Evolutionary conservation across 2,888 invertebrate genomes (phyloP), one percentile per base, ranked within the genome.

Genomic region (Drosophila paramelanica): DNA sequence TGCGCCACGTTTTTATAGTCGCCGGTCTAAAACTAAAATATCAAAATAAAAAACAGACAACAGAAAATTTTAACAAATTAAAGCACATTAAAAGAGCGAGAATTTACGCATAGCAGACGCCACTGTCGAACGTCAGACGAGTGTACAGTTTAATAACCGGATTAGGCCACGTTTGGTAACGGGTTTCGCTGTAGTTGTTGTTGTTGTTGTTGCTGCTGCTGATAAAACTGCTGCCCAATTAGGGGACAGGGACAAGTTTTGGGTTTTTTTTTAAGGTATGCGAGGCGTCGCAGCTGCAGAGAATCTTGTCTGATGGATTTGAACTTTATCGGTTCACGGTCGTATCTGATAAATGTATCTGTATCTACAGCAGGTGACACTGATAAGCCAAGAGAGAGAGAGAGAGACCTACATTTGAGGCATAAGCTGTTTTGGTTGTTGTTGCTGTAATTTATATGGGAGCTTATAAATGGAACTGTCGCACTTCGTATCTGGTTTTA

Each of bases 81-180:
- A 87, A 72, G 61, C 61, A 69, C 41, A 64, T 81, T 78, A 53
- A 41, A 50, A 72, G 58, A 61, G 56, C 68, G 71, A 67, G 50
- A 81, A 76, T 43, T 59, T 77, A 67, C 60, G 58, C 75, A 59
- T 3, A 56, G 46, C 38, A 14, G 11, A 33, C n/a, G 27, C 11
- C 2, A 13, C 23, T 4, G 33, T 33, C 14, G 50, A 14, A 52
- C 53, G 25, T n/a, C 65, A 41, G 60, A 50, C 38, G 59, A 76
- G 83, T 80, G 81, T 79, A 89, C 77, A 77, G 87, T 89, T 86
- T 88, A 81, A 87, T 83, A 87, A 87, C 86, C 86, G 86, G 86
- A 89, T 89, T 87, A 88, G 70, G 67, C 67, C 67, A 59, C 58
- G 68, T 57, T 64, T 58, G 50, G 58, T 61, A 84, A 79, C 79